These are phyloP conservation scores for Tyria jacobaeae DNA, from an alignment of 2,888 invertebrate species.

Conservation along the genomic window DNA sequence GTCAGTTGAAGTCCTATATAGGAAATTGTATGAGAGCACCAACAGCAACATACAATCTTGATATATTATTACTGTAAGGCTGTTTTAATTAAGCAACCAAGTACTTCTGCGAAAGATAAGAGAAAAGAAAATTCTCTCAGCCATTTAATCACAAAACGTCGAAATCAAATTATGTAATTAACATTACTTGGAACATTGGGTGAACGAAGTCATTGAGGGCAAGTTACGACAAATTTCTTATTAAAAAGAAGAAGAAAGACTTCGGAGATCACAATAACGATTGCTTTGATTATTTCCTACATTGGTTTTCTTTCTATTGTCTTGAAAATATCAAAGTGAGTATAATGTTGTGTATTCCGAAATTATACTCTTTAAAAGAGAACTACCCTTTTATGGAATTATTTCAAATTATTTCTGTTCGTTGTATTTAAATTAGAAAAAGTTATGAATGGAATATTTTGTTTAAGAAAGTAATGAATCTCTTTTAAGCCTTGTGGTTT, in stretches of 20 bases:
- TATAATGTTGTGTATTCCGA: not conserved
- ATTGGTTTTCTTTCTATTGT: constrained; percentile 35
- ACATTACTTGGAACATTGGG: constrained; percentile 65
- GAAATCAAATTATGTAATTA: constrained; percentile 73
- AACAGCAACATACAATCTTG: not conserved
- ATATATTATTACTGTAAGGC: constrained; percentile 30
- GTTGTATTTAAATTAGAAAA: not conserved
- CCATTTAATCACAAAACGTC: constrained; percentile 62
- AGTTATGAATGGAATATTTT: not conserved
- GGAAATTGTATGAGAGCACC: not conserved
- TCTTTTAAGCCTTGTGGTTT: not conserved
- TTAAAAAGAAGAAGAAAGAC: constrained; percentile 62
- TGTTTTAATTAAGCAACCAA: constrained; percentile 38
- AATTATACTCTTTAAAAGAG: not conserved
- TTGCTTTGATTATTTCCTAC: constrained; percentile 55
- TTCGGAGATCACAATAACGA: constrained; percentile 54
- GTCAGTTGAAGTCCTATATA: not conserved
- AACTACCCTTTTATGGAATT: too few species aligned
- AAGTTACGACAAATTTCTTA: constrained; percentile 64
- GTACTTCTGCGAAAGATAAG: constrained; percentile 33
- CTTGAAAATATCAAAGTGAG: constrained; percentile 12
- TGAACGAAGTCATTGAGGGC: constrained; percentile 67
- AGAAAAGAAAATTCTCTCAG: constrained; percentile 54
- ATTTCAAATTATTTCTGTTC: not conserved
- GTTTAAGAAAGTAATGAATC: not conserved